Evolutionary conservation across 2,888 invertebrate genomes (phyloP), one percentile per base, ranked within the genome.

Genomic region (Thera obeliscata): DNA sequence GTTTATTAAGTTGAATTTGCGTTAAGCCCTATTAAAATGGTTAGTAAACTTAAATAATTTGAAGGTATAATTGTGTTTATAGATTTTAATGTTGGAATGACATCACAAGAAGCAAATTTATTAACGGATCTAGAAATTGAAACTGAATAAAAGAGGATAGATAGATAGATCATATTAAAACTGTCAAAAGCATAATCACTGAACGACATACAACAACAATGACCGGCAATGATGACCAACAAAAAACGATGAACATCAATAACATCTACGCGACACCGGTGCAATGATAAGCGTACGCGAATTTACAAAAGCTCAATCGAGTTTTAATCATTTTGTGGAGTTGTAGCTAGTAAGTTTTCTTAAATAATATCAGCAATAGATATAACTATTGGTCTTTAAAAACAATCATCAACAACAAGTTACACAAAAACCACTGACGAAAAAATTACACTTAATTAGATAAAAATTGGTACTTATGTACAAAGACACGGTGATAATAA

Each of bases 271-370:
- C 80, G 82, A 89, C 87, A 90, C 88, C 91, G 88, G 91, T 93
- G 92, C 91, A 88, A 89, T 91, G 87, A 87, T 77, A 90, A 91
- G 90, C 90, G 82, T 84, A 88, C 88, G 87, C 86, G 85, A 87
- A 83, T 79, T 77, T 76, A 50, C 56, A 48, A 81, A 74, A 77
- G 85, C 87, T 90, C 83, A 88, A 91, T 90, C 87, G 87, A 91
- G 92, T 71, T 70, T 66, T 57, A 46, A 54, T 8, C 2, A 36
- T 62, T 50, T 48, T 9, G 3, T n/a, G 7, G 9, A 2, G 6
- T 2, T 8, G 43, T 46, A 46, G 43, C 43, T 46, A 8, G 43
- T 46, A 41, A 41, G 2, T 41, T 41, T 41, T 41, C 41, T 41
- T 1, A 41, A 41, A 41, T 41, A 41, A 7, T 41, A 1, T 4